Conservation (phyloP, 2,797 vertebrate species). For the Lophius americanus region DNA sequence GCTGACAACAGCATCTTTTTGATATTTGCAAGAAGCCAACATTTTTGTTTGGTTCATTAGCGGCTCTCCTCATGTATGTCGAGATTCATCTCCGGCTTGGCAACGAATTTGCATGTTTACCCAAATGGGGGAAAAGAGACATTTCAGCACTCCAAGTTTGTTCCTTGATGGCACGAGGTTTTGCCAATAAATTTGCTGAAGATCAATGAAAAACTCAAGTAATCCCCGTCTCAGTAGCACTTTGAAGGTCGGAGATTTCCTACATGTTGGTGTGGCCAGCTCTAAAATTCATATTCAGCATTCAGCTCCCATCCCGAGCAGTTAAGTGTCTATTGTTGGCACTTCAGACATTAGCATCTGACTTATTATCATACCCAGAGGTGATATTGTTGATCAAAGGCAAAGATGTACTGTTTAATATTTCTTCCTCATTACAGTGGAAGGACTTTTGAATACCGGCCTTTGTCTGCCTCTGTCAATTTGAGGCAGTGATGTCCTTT, state of each 20-base stretch:
- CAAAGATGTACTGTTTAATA: conserved; percentile 78
- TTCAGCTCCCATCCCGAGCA: conserved; percentile 44
- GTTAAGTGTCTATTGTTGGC: conserved; percentile 66
- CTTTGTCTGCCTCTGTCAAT: conserved; percentile 76
- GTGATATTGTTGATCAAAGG: conserved; percentile 76
- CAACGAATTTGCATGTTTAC: conserved; percentile 42
- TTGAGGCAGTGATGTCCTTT: conserved; percentile 69
- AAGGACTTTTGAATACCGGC: conserved; percentile 74
- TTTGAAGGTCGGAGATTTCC: too few species aligned
- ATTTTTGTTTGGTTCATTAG: conserved; percentile 54
- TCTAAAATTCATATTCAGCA: conserved; percentile 43
- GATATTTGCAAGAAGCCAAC: conserved; percentile 52
- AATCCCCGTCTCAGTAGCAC: neutral
- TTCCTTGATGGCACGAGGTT: conserved; percentile 16
- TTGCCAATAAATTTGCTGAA: too few species aligned
- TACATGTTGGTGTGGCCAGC: conserved; percentile 31
- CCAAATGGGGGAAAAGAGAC: conserved; percentile 21
- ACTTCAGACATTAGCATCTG: conserved; percentile 67
- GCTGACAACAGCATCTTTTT: conserved; percentile 48
- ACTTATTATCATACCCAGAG: conserved; percentile 79
- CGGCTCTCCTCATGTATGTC: conserved; percentile 39
- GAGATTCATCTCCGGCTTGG: conserved; percentile 31
- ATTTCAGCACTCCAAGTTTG: conserved; percentile 18
- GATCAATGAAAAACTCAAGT: conserved; percentile 22
- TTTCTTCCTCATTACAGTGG: conserved; percentile 76